Base-by-base conservation (phyloP, 1,140 invertebrate species). In the Mactra quadrangularis region DNA sequence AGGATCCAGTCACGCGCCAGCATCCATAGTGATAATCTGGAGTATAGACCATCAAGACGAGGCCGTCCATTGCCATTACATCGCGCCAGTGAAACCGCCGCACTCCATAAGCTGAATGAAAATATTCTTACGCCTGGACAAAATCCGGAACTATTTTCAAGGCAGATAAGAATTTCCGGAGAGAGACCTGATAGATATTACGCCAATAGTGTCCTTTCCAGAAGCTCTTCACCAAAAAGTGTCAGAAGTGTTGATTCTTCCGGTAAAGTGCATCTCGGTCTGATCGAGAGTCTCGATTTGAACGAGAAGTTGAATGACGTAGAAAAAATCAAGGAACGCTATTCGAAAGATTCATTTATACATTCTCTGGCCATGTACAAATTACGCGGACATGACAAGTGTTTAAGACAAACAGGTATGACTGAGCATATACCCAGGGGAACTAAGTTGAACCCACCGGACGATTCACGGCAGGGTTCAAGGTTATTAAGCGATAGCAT, bases 241-340 rank as follows among this genome's bases (percentile, higher is more conserved):
- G 31, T 66, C 9, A 71, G 57, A 55, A 74, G 71, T 52, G 38
- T 45, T 3, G 68, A 82, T 22, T 74, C 60, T 11, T 74, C 70
- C 1, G 79, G 79, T 7, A 82, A 75, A 75, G 45, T 75, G n/a
- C 79, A 74, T 22, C 38, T 82, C 17, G 70, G 79, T 41, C 31
- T 82, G 7, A 82, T 82, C 7, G 79, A 82, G n/a, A 82, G 79
- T 55, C 60, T 82, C 0, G 79, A 82, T 82, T 52, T 82, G 17
- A 82, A 75, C 29, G 79, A 82, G 60, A 74, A 75, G 50, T 47
- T 82, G 13, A 53, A 72, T 53, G 79, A 82, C 22, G 55, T 82
- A 3, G 71, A 82, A 31, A 82, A 82, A 33, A 75, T 82, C n/a
- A 82, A 82, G 41, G 79, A 82, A 74, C 41, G 79, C 17, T 82